A percentile compares a stretch with the other conserved stretches of the same genome.
These are phyloP conservation scores for Trissoscelio sp. DNA, from an alignment of 2,888 invertebrate genomes.

Conservation along the genomic window DNA sequence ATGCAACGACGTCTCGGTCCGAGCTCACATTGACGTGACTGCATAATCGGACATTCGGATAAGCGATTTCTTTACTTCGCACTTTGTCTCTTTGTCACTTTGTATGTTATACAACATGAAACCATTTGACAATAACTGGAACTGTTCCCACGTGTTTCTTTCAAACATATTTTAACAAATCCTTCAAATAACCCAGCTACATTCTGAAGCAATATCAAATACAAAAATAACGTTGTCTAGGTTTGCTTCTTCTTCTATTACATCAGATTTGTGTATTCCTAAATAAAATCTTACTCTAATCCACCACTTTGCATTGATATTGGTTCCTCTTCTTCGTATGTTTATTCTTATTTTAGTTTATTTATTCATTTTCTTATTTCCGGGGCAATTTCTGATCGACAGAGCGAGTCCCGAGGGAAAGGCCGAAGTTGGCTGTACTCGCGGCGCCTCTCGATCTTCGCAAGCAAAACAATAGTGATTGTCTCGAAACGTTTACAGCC, in stretches of 20 bases:
- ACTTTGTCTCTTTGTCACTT: conserved; percentile 16
- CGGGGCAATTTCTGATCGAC: conserved; percentile 63
- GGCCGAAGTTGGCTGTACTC: conserved; percentile 61
- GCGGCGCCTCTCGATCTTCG: conserved; percentile 68
- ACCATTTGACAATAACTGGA: conserved; percentile 35
- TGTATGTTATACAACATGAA: conserved; percentile 17
- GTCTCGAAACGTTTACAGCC: conserved; percentile 84
- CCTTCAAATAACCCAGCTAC: too few relatives aligned
- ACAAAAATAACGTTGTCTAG: too few relatives aligned
- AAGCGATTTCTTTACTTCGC: conserved; percentile 54
- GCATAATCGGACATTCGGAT: conserved; percentile 55
- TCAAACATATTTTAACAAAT: conserved; percentile 4
- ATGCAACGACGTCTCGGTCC: conserved; percentile 52
- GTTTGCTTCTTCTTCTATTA: too few relatives aligned
- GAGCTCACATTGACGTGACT: conserved; percentile 50
- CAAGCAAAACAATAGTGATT: conserved; percentile 82
- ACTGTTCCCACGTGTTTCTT: conserved; percentile 44
- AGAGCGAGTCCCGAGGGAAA: conserved; percentile 66
- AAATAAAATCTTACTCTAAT: too few relatives aligned
- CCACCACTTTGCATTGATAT: too few relatives aligned
- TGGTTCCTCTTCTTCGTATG: too few relatives aligned
- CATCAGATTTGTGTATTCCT: too few relatives aligned
- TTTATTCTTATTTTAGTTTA: neutral
- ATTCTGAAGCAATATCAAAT: too few relatives aligned
- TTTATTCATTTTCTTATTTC: conserved; percentile 33